These are phyloP conservation scores for Actinia tenebrosa DNA, from an alignment of 64 coral and sea anemone species.

Conservation along the genomic window DNA sequence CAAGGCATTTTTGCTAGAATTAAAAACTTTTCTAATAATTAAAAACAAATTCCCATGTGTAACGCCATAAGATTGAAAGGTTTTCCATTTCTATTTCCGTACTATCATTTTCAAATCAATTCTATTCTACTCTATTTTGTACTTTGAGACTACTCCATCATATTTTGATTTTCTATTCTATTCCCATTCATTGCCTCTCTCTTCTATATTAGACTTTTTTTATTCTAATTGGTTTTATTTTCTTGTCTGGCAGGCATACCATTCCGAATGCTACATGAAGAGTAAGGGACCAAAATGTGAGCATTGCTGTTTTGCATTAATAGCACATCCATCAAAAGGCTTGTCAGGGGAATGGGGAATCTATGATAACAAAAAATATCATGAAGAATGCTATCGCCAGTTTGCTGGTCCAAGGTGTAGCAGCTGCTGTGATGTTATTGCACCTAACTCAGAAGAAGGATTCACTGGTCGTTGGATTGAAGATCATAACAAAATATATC, in stretches of 20 bases:
- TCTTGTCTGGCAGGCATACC: slow-evolving; percentile 51
- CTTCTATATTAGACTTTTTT: background rate
- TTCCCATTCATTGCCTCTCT: no score
- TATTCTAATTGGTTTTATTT: background rate
- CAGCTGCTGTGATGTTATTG: slow-evolving; percentile 95
- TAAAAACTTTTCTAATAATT: no score
- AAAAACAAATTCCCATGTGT: no score
- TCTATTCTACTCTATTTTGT: no score
- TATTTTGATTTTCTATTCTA: no score
- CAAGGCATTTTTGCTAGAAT: no score
- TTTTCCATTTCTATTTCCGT: no score
- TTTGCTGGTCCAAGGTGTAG: slow-evolving; percentile 91
- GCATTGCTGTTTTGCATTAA: slow-evolving; percentile 95
- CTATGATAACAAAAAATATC: slow-evolving; percentile 85
- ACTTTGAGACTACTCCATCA: no score
- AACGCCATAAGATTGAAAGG: no score
- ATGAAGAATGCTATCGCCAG: slow-evolving; percentile 89
- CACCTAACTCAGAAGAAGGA: slow-evolving; percentile 64
- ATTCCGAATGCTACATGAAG: slow-evolving; percentile 90
- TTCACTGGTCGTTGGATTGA: slow-evolving; percentile 72
- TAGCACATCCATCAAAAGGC: slow-evolving; percentile 75
- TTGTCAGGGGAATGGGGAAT: slow-evolving; percentile 89
- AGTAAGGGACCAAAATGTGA: slow-evolving; percentile 89
- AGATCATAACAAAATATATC: slow-evolving; percentile 69
- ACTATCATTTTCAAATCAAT: no score